Conservation (phyloP, 2,113 vertebrate species). For the Centrocercus urophasianus region DNA sequence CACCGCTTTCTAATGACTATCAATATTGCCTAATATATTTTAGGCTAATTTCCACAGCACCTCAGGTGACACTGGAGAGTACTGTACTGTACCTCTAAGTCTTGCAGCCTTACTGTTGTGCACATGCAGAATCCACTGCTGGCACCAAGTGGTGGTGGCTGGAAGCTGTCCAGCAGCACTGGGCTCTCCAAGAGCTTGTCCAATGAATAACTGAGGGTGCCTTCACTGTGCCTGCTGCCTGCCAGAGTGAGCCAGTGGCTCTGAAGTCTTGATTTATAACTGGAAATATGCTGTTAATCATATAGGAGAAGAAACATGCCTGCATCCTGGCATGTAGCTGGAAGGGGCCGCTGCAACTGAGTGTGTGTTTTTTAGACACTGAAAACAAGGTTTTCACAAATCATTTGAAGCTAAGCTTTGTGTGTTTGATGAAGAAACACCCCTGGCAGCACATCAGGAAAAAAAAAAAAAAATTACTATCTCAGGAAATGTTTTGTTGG, state of each 20-base stretch:
- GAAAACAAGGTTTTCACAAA: not conserved
- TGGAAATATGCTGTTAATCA: not conserved
- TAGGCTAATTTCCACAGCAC: not conserved
- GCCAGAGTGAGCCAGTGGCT: not conserved
- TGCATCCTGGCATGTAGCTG: not conserved
- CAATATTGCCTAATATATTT: not conserved
- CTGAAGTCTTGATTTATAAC: not conserved
- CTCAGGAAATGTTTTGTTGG: not conserved
- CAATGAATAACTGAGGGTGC: not conserved
- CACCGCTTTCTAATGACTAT: not conserved
- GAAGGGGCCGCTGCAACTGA: not conserved
- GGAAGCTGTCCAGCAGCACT: not conserved
- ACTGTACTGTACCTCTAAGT: rapidly evolving
- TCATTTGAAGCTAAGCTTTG: not conserved
- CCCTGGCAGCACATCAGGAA: rapidly evolving
- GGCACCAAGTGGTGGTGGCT: slow-evolving; percentile 41
- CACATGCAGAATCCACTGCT: not conserved
- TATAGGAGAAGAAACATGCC: not conserved
- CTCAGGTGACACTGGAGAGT: rapidly evolving
- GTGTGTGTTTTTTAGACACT: not conserved
- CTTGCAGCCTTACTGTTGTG: rapidly evolving
- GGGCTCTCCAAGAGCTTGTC: not conserved
- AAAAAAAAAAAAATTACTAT: not conserved
- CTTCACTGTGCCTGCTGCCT: not conserved
- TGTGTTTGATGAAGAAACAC: not conserved